Evolutionary conservation across 2,797 vertebrate genomes (phyloP).

Genomic region (Phoxinus dragarum): DNA sequence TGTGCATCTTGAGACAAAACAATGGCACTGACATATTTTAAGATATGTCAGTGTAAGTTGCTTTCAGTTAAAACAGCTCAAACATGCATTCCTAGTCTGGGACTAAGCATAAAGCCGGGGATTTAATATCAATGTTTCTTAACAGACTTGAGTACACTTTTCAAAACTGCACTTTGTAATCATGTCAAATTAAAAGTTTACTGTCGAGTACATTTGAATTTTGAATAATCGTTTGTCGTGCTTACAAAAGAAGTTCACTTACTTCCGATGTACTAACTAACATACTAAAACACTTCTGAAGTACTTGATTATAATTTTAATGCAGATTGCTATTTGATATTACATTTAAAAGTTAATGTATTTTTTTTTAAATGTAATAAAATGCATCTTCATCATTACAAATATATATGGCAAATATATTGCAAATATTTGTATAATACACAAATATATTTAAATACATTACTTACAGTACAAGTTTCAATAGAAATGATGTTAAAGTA

Average conservation of each 20-base stretch:
- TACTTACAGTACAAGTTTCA: neutral
- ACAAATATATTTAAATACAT: neutral
- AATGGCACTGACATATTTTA: neutral
- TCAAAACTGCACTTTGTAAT: neutral
- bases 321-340: neutral
- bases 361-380: neutral
- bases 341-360: conserved; percentile 2
- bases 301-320: neutral
- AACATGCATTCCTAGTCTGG: neutral
- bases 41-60: neutral
- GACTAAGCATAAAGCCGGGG: neutral
- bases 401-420: neutral
- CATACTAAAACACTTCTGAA: neutral
- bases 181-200: neutral
- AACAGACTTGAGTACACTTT: neutral
- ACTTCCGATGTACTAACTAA: neutral
- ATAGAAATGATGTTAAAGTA: neutral
- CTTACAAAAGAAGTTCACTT: neutral
- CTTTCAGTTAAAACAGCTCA: neutral
- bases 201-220: neutral
- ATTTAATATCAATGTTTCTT: neutral
- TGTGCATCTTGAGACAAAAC: neutral
- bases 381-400: neutral
- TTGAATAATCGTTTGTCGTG: neutral
- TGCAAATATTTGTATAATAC: neutral